phyloP scores from a whole-genome alignment of 2,888 invertebrate species.

The Aromia moschata region DNA sequence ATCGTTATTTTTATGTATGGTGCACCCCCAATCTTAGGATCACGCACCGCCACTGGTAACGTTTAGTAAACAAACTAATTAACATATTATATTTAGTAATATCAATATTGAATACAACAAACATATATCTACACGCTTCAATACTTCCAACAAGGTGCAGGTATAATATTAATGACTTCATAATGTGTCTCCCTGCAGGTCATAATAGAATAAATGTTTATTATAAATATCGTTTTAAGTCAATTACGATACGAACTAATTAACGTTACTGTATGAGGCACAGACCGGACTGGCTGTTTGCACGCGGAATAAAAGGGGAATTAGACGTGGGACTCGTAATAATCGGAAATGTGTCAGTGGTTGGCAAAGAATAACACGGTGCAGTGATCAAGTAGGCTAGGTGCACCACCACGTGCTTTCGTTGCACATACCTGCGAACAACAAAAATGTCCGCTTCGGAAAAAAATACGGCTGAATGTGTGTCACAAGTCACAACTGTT shows the following conservation, averaged over 20 bases:
- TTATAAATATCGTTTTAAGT: not conserved
- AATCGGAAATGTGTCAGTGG: conserved; percentile 18
- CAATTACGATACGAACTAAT: not conserved
- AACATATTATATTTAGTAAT: no score
- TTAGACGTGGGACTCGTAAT: conserved; percentile 14
- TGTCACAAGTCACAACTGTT: conserved; percentile 30
- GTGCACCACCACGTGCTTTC: conserved; percentile 24
- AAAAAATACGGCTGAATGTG: conserved; percentile 30
- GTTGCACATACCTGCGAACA: conserved; percentile 35
- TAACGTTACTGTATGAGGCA: not conserved
- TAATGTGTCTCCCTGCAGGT: not conserved
- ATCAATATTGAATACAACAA: no score
- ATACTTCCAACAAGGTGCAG: not conserved
- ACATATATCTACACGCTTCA: no score
- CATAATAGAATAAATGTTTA: not conserved
- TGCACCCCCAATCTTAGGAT: no score
- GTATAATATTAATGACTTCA: not conserved
- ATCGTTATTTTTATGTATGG: no score
- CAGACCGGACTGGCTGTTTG: not conserved
- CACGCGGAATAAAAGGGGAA: not conserved
- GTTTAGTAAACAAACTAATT: no score
- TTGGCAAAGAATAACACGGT: conserved; percentile 39
- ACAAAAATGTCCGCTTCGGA: conserved; percentile 34
- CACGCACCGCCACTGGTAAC: no score
- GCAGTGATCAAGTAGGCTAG: conserved; percentile 42